Evolutionary conservation across 2,797 vertebrate genomes (phyloP), one percentile per base, ranked within the genome.

Genomic region (Numenius phaeopus): DNA sequence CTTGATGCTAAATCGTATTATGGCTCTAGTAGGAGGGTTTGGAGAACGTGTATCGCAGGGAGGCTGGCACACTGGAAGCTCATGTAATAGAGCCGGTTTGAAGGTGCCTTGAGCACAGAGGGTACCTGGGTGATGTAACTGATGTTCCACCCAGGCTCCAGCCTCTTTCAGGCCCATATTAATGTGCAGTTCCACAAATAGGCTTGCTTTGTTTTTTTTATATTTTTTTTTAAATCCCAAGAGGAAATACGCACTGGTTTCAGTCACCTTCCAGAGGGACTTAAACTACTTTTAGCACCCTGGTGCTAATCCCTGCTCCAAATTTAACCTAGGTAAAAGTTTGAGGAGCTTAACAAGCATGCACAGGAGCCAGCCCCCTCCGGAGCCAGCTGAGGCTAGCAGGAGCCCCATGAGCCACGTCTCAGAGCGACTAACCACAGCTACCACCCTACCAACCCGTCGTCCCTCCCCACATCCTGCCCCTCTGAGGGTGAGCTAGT

Each of bases 41-140:
- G 73, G 22, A 54, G 20, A 61, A 21, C 0, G 2, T n/a, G 0
- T n/a, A 7, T 37, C 40, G 2, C 27, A 7, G 39, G 64, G 70
- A 57, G 23, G 4, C 30, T n/a, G 72, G 29, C 69, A 26, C 39
- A 6, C 14, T 54, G 69, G 34, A 78, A 71, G 20, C 54, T 73
- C 3, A 0, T 22, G 9, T n/a, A 23, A 3, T 44, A 58, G 42
- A 62, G 39, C 8, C 1, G 4, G 37, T 76, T 47, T 39, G 54
- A 42, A 72, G 65, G 37, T 34, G 52, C 55, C 6, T 27, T 37
- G 73, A 62, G 70, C 57, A 18, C 12, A 8, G 34, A 18, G 76
- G 39, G 30, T 21, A 42, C 34, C 34, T 55, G 65, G 47, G 11
- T 6, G 7, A 17, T 13, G 12, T 7, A 49, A 50, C 20, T 17